Evolutionary conservation across 2,888 invertebrate genomes (phyloP).

Genomic region (Acronicta psi): DNA sequence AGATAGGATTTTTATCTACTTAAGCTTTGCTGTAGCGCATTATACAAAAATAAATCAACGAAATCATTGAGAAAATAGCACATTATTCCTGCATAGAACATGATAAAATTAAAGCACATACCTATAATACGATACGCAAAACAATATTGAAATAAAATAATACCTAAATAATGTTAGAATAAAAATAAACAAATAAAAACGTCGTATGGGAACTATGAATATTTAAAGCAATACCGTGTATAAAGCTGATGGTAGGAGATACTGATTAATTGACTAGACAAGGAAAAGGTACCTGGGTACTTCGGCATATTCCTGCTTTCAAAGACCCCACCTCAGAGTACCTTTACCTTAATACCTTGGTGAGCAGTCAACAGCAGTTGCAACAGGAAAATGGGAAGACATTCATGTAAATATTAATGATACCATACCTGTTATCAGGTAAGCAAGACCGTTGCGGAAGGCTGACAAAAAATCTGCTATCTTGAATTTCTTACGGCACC

Average conservation of each 20-base stretch:
- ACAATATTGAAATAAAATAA: constrained; percentile 3
- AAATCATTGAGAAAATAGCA: constrained; percentile 12
- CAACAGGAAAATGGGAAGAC: constrained; percentile 45
- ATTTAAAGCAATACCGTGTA: constrained; percentile 6
- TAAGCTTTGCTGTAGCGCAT: constrained; percentile 27
- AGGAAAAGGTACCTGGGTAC: constrained; percentile 14
- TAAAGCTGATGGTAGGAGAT: constrained; percentile 13
- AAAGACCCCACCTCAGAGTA: constrained; percentile 18
- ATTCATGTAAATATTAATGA: constrained; percentile 29
- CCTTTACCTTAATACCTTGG: constrained; percentile 18
- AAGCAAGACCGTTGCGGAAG: constrained; percentile 1
- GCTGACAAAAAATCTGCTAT: neutral
- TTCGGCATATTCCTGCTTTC: too few species aligned
- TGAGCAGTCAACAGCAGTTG: constrained; percentile 35
- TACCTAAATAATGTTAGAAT: neutral
- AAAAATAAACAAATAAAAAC: neutral
- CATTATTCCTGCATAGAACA: neutral
- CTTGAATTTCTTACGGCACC: constrained; percentile 23
- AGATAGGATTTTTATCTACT: constrained; percentile 23
- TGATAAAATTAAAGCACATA: constrained; percentile 1
- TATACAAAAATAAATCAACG: constrained; percentile 6
- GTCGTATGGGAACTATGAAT: neutral
- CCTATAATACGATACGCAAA: constrained; percentile 16
- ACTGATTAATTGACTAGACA: constrained; percentile 6
- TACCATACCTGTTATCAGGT: constrained; percentile 22